Base-by-base conservation (phyloP, 2,113 vertebrate species). In the Mustelus asterias region DNA sequence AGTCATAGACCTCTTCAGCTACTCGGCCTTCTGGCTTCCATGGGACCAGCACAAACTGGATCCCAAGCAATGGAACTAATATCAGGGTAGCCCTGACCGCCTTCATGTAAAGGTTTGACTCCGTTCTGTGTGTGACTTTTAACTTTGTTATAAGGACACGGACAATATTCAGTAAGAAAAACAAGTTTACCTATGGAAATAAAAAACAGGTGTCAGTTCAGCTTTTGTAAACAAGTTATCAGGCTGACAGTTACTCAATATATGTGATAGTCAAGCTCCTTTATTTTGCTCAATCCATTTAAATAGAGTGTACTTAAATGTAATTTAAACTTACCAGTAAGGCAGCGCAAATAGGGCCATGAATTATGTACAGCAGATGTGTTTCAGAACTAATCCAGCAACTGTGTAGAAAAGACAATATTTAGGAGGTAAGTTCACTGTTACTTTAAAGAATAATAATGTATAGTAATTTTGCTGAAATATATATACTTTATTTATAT, bases 341-440 rank as follows among this genome's bases (percentile, higher is more conserved):
- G 95, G 99, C 99, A 85, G 99, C 99, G 96, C 99, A 99, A 97
- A 99, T 99, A 96, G 99, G 99, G 0, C 99, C 99, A 0, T 99
- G 99, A 97, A 99, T 98, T 96, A 99, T 99, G 96, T 99, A 99
- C 95, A 99, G 98, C 48, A 99, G 98, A 26, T 99, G 98, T 0
- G 99, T 99, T 96, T 99, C 99, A 93, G 99, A 98, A 97, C 99
- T 99, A 97, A 99, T 99, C 99, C 99, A 99, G 96, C 99, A 99
- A 96, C 99, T 99, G 96, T 48, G 96, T 70, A 96, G 26, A 85
- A 96, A 13, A 96, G 33, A 65, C 63, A 65, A 58, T 22, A 44
- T 95, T 95, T 54, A 54, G 54, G 72, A 4, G 26, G 2, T 54
- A 54, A 95, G 22, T 95, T 16, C 41, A 18, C 41, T 70, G 18